Conservation (phyloP, 2,113 vertebrate species). For the Thamnophis sirtalis region DNA sequence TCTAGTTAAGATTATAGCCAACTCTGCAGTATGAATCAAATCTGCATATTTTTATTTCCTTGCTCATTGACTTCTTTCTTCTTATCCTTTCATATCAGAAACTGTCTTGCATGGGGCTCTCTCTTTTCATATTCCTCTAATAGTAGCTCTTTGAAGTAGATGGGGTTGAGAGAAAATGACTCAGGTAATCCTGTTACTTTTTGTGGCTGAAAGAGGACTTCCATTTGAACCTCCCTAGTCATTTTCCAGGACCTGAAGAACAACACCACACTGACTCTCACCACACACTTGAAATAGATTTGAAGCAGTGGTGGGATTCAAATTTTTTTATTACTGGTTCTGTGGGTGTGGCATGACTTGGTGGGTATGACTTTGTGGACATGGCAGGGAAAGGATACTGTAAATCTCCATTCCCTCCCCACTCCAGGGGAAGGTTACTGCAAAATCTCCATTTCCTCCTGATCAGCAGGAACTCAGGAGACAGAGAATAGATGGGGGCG, state of each 20-base stretch:
- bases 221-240: neutral
- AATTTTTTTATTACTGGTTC: no score
- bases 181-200: neutral
- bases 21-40: neutral
- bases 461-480: no score
- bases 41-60: neutral
- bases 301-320: neutral
- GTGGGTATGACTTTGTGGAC: no score
- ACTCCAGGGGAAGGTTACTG: no score
- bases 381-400: no score
- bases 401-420: no score
- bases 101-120: neutral
- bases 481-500: no score
- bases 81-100: neutral
- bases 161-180: neutral
- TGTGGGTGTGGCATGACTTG: no score
- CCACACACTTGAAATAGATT: constrained; percentile 8
- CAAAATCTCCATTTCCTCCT: no score
- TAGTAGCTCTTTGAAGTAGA: neutral
- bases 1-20: neutral
- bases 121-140: neutral
- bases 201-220: neutral
- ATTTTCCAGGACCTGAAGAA: neutral
- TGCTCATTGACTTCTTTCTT: neutral
- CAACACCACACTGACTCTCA: neutral